phyloP scores from a whole-genome alignment of 2,113 vertebrate species.

The Hipposideros armiger region DNA sequence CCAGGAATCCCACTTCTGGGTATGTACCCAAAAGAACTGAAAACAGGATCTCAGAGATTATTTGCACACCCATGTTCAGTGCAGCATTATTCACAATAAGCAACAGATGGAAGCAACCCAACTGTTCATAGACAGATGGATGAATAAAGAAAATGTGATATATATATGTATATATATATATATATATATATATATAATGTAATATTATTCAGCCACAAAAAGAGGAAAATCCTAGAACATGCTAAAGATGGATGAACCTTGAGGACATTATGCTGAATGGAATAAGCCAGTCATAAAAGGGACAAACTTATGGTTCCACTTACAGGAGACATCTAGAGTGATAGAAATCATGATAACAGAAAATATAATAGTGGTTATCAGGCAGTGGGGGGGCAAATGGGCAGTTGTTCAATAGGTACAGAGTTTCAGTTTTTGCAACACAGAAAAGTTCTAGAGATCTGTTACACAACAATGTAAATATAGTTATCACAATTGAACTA shows the following conservation, averaged over 20 bases:
- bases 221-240: background rate
- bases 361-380: background rate
- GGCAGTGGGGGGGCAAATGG: background rate
- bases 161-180: too few relatives aligned
- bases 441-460: background rate
- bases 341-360: conserved; percentile 44
- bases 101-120: background rate
- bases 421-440: background rate
- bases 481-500: background rate
- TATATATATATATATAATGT: background rate
- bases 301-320: background rate
- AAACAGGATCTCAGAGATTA: background rate
- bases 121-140: background rate
- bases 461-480: background rate
- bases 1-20: background rate
- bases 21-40: background rate
- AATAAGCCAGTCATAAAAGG: conserved; percentile 21
- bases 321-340: background rate
- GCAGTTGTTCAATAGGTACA: background rate
- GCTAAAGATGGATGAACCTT: background rate
- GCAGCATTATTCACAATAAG: background rate
- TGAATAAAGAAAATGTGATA: background rate
- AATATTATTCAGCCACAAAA: conserved; percentile 1
- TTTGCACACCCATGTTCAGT: background rate
- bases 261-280: background rate